These are phyloP conservation scores for Spea hammondii DNA, from an alignment of 2,797 vertebrate species.

Conservation along the genomic window DNA sequence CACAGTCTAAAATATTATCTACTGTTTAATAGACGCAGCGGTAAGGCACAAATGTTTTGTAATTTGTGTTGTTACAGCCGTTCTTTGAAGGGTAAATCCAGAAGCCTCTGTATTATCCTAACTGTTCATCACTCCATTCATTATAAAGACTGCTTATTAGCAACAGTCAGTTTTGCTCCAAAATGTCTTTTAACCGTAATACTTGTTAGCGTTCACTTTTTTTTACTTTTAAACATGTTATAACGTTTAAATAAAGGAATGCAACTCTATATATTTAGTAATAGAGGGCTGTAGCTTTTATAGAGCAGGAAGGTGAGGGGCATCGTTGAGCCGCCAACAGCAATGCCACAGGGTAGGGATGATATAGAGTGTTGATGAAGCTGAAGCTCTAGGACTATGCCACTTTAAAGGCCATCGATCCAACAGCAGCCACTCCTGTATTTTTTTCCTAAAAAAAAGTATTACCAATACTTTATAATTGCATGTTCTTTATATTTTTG, in stretches of 20 bases:
- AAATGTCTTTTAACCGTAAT: constrained; percentile 16
- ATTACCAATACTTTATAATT: too few species aligned
- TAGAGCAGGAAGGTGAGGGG: too few species aligned
- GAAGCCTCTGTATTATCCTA: constrained; percentile 11
- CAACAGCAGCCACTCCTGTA: too few species aligned
- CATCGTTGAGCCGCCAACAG: too few species aligned
- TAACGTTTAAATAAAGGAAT: neutral
- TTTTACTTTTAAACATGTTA: constrained; percentile 14
- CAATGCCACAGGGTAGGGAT: too few species aligned
- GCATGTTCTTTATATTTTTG: too few species aligned
- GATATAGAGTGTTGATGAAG: too few species aligned
- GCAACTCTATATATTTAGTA: neutral
- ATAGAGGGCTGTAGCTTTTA: too few species aligned
- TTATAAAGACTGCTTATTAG: constrained; percentile 31
- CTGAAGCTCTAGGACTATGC: too few species aligned
- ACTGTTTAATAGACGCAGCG: constrained; percentile 7
- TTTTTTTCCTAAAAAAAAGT: too few species aligned
- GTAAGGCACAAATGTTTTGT: constrained; percentile 13
- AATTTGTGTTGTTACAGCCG: constrained; percentile 28
- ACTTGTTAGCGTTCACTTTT: constrained; percentile 15
- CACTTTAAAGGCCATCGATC: too few species aligned
- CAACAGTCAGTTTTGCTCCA: constrained; percentile 19
- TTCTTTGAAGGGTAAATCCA: constrained; percentile 30
- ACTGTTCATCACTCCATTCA: constrained; percentile 31
- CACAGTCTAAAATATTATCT: constrained; percentile 19